phyloP scores from a whole-genome alignment of 2,797 vertebrate species.

The Sylvia borin region DNA sequence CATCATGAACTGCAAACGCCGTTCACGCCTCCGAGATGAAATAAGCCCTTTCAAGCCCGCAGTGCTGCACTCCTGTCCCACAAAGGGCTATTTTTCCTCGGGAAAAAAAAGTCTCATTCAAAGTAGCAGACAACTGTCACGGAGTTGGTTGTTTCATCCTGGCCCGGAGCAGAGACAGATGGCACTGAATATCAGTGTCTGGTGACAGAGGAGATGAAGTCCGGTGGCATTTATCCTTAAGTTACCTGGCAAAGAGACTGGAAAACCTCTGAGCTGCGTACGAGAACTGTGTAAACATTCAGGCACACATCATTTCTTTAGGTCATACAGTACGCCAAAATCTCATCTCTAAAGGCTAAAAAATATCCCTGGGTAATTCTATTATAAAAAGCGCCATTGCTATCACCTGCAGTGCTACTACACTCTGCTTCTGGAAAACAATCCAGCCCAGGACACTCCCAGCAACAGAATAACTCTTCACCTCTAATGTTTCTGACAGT shows the following conservation, averaged over 20 bases:
- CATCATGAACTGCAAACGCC: not conserved
- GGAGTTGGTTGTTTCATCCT: not conserved
- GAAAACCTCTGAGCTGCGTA: not conserved
- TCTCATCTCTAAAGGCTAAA: not conserved
- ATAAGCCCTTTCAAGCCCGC: not conserved
- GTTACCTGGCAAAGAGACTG: not conserved
- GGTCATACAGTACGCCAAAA: not conserved
- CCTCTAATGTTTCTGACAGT: not conserved
- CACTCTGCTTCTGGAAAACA: not conserved
- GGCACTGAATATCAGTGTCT: not conserved
- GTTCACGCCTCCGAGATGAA: not conserved
- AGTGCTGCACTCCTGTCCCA: not conserved
- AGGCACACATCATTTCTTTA: not conserved
- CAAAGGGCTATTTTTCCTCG: slow-evolving; percentile 31
- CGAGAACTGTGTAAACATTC: not conserved
- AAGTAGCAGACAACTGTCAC: not conserved
- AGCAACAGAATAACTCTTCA: not conserved
- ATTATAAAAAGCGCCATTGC: not conserved
- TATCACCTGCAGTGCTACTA: not conserved
- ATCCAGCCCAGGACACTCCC: not conserved
- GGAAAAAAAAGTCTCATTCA: not conserved
- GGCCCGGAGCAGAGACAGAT: not conserved
- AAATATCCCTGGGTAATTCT: not conserved
- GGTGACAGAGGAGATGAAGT: slow-evolving; percentile 8
- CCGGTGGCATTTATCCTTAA: not conserved